Evolutionary conservation across 2,113 vertebrate genomes (phyloP).

Genomic region (Apeltes quadracus): DNA sequence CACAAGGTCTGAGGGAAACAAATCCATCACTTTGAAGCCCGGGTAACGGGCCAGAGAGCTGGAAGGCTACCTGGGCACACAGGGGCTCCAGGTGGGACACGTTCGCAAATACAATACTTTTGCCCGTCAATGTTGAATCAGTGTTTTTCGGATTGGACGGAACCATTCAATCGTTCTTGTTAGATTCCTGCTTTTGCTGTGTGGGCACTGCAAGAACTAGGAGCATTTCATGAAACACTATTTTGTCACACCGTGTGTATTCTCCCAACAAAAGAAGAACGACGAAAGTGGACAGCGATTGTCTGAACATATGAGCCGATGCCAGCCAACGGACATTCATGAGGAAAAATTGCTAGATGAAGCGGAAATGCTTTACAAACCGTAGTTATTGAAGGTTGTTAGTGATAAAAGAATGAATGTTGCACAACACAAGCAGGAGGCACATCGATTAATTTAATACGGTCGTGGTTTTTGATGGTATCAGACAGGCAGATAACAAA

Average conservation of each 20-base stretch:
- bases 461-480: background rate
- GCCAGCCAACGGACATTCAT: background rate
- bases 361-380: constrained; percentile 13
- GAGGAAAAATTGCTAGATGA: background rate
- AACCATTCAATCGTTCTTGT: background rate
- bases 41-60: constrained; percentile 47
- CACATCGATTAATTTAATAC: background rate
- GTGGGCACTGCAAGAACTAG: background rate
- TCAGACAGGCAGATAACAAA: background rate
- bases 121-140: background rate
- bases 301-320: background rate
- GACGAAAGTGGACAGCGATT: background rate
- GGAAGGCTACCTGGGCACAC: constrained; percentile 34
- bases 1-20: constrained; percentile 69
- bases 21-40: constrained; percentile 72
- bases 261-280: background rate
- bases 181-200: background rate
- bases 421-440: background rate
- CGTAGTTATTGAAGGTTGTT: background rate
- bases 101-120: background rate
- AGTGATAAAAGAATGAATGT: background rate
- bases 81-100: constrained; percentile 20
- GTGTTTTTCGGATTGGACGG: background rate
- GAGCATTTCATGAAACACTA: background rate
- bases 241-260: background rate